Conservation (phyloP, 2,113 vertebrate genomes). For the Istiophorus platypterus region DNA sequence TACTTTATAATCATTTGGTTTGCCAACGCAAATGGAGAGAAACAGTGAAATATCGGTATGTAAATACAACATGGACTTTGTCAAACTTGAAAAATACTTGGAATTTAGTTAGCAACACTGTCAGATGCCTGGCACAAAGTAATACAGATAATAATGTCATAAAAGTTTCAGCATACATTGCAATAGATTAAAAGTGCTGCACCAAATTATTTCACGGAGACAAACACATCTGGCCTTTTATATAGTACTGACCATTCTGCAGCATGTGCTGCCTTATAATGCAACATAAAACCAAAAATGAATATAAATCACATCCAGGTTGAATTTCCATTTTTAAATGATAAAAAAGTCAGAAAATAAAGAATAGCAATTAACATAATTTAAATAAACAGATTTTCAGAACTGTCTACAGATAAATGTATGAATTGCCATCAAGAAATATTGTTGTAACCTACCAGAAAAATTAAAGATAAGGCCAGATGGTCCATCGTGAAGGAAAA, state of each 20-base stretch:
- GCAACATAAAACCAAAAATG: background rate
- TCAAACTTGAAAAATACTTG: background rate
- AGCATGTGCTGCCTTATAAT: background rate
- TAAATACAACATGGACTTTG: conserved; percentile 3
- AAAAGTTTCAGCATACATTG: background rate
- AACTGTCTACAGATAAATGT: background rate
- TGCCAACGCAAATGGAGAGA: conserved; percentile 4
- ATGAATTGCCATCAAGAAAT: background rate
- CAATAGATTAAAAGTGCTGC: background rate
- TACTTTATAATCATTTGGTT: conserved; percentile 1
- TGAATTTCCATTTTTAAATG: background rate
- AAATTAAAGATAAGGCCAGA: background rate
- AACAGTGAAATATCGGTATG: conserved; percentile 1
- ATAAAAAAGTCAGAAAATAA: background rate
- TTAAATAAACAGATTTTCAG: background rate
- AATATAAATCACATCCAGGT: background rate
- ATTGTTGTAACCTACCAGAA: background rate
- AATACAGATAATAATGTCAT: background rate
- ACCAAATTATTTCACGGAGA: background rate
- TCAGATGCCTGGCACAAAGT: background rate
- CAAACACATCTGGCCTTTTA: background rate
- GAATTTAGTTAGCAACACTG: background rate
- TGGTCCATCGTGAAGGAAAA: too few relatives aligned
- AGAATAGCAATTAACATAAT: background rate
- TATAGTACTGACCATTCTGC: background rate